These are phyloP conservation scores for Whitmania pigra DNA, from an alignment of 1,140 invertebrate genomes.

Conservation along the genomic window DNA sequence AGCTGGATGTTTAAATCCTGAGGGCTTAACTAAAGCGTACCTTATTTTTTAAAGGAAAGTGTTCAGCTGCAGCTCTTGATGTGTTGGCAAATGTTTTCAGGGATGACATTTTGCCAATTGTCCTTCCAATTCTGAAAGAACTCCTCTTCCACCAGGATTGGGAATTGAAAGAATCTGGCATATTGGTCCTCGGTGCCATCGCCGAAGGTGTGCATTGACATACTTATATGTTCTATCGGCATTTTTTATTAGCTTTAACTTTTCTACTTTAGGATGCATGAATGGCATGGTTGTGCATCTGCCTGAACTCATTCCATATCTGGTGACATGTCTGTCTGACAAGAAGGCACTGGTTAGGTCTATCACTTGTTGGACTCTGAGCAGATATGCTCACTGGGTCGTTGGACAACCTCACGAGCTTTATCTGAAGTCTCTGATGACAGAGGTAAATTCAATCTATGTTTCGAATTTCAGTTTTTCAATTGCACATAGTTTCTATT, in stretches of 20 bases:
- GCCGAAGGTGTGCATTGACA: constrained; percentile 63
- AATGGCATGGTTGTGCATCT: constrained; percentile 89
- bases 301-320: constrained; percentile 85
- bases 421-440: constrained; percentile 57
- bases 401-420: constrained; percentile 81
- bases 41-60: constrained; percentile 55
- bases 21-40: background rate
- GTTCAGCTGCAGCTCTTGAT: constrained; percentile 92
- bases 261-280: constrained; percentile 88
- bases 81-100: constrained; percentile 92
- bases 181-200: constrained; percentile 87
- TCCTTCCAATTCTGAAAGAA: constrained; percentile 91
- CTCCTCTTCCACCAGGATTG: constrained; percentile 88
- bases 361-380: constrained; percentile 97
- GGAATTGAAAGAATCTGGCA: constrained; percentile 92
- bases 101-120: constrained; percentile 79
- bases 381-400: constrained; percentile 94
- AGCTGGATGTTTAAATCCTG: background rate
- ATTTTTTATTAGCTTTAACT: background rate
- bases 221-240: background rate
- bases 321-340: constrained; percentile 80
- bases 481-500: background rate
- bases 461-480: background rate
- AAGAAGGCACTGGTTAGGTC: constrained; percentile 90
- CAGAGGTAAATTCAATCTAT: constrained; percentile 19